Conservation (phyloP, 2,797 vertebrate genomes). For the Meriones psammophilus region DNA sequence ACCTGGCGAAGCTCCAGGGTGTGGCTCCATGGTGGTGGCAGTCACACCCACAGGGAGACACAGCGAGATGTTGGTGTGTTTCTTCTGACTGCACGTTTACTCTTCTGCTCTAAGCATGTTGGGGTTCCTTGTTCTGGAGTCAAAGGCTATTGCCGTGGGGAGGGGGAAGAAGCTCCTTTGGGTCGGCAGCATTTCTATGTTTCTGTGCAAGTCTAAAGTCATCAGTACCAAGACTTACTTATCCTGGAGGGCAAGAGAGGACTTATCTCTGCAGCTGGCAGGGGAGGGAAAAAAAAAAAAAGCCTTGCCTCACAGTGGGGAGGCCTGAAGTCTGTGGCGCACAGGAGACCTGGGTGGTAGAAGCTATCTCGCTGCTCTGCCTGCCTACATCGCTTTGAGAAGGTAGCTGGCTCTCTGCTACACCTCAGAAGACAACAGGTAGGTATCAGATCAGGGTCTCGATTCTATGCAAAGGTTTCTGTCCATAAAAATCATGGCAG, state of each 20-base stretch:
- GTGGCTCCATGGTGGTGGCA: neutral
- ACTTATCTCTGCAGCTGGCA: neutral
- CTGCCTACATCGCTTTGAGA: neutral
- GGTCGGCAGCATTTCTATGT: neutral
- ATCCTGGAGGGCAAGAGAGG: neutral
- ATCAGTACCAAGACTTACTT: neutral
- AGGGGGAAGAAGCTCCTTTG: neutral
- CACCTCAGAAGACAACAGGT: neutral
- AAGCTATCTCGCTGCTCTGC: neutral
- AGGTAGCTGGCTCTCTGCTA: neutral
- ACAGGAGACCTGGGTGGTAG: neutral
- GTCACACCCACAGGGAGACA: neutral
- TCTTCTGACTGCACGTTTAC: neutral
- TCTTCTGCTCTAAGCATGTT: neutral
- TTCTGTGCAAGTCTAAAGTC: neutral
- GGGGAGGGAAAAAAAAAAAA: neutral
- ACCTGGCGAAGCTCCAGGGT: conserved; percentile 30
- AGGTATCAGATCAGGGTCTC: neutral
- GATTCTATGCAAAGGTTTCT: neutral
- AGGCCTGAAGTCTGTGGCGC: neutral
- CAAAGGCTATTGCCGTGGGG: neutral
- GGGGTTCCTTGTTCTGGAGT: neutral
- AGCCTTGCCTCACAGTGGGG: neutral
- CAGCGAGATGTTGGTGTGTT: conserved; percentile 9
- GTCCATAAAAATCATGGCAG: neutral